These are phyloP conservation scores for Avahi laniger DNA, from an alignment of 2,797 vertebrate species.

Conservation along the genomic window DNA sequence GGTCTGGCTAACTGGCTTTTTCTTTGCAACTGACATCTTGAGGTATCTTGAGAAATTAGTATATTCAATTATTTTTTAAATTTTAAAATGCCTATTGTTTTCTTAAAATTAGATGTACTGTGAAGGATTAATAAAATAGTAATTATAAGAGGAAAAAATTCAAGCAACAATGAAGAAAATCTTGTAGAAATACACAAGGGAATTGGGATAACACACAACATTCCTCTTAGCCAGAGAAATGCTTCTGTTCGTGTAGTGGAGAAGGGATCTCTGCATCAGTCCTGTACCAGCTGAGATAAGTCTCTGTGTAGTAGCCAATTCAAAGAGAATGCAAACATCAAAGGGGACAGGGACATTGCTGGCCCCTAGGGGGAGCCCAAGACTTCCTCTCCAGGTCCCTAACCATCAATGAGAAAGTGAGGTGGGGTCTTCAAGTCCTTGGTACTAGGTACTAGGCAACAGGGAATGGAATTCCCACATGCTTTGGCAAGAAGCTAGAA, in stretches of 20 bases:
- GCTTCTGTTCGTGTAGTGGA: neutral
- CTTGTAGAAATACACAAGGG: neutral
- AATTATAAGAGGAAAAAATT: neutral
- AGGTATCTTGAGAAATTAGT: neutral
- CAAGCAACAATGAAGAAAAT: neutral
- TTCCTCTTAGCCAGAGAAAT: neutral
- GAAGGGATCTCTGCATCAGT: neutral
- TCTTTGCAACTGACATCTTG: neutral
- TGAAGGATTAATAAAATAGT: neutral
- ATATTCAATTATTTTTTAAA: neutral
- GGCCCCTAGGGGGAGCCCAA: neutral
- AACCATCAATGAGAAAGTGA: neutral
- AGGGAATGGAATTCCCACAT: rapidly evolving
- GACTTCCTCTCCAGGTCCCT: neutral
- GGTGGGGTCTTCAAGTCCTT: neutral
- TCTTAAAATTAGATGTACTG: neutral
- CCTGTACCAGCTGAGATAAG: neutral
- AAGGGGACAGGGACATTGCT: neutral
- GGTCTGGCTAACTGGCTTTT: neutral
- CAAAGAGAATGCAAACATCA: neutral
- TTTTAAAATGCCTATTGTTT: neutral
- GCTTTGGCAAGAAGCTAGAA: neutral
- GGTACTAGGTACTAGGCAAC: neutral
- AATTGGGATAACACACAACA: rapidly evolving
- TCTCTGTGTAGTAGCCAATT: rapidly evolving